A percentile compares a stretch with the other conserved stretches of the same genome.
phyloP scores from a whole-genome alignment of 1,140 invertebrate species.

The Drosophila chauvacae region DNA sequence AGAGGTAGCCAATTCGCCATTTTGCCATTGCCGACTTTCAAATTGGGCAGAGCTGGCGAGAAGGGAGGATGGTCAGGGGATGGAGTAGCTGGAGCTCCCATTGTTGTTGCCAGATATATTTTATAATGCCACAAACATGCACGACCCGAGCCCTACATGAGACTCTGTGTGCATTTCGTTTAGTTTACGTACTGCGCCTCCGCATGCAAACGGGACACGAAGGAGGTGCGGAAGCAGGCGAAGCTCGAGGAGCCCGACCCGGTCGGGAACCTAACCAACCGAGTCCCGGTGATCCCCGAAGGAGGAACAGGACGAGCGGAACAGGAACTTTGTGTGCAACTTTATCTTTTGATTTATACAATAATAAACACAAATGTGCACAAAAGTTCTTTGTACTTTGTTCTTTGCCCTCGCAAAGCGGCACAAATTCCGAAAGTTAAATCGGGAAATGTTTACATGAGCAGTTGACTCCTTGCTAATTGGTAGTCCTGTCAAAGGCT shows the following conservation, averaged over 20 bases:
- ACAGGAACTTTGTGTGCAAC: conserved; percentile 55
- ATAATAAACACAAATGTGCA: conserved; percentile 76
- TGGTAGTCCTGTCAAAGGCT: conserved; percentile 40
- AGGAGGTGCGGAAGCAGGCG: conserved; percentile 6
- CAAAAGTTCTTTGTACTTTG: conserved; percentile 63
- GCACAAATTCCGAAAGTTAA: conserved; percentile 36
- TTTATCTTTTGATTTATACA: conserved; percentile 80
- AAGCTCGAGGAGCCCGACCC: conserved; percentile 8
- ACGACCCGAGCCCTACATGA: conserved; percentile 49
- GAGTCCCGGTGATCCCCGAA: conserved; percentile 8
- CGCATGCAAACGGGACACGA: conserved; percentile 53
- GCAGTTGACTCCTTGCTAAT: conserved; percentile 55
- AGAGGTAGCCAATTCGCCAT: conserved; percentile 48
- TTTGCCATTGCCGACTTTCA: conserved; percentile 52
- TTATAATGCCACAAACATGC: conserved; percentile 77
- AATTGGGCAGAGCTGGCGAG: conserved; percentile 28
- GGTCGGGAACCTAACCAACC: conserved; percentile 26
- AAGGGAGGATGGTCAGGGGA: background rate
- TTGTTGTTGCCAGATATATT: conserved; percentile 67
- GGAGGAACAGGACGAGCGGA: conserved; percentile 6
- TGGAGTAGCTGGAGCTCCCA: background rate
- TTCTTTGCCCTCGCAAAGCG: conserved; percentile 39
- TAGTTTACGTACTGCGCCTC: conserved; percentile 59
- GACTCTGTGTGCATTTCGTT: conserved; percentile 58
- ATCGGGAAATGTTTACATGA: conserved; percentile 52